These are phyloP conservation scores for Syngnathus rostellatus DNA, from an alignment of 2,797 vertebrate species.

Conservation along the genomic window DNA sequence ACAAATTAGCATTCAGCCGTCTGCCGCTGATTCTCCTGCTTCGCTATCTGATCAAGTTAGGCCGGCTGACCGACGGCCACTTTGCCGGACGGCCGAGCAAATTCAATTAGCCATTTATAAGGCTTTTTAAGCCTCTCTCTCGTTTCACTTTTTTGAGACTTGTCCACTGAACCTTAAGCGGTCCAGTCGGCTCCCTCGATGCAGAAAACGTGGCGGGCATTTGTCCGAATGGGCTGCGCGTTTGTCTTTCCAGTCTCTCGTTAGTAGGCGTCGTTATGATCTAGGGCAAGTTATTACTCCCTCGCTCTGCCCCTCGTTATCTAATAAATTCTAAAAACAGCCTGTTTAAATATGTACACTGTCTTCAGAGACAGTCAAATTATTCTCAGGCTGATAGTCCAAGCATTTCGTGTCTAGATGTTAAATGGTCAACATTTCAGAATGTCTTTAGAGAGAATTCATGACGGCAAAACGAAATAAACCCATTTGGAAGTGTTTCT, in stretches of 20 bases:
- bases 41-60: constrained; percentile 51
- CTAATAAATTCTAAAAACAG: constrained; percentile 8
- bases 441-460: no score
- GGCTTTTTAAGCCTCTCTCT: constrained; percentile 29
- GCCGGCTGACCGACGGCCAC: constrained; percentile 57
- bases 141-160: constrained; percentile 22
- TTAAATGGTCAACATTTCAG: neutral
- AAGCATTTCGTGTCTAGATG: neutral
- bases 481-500: neutral
- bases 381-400: neutral
- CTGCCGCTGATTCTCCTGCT: constrained; percentile 49
- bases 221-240: constrained; percentile 26
- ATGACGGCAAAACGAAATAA: no score
- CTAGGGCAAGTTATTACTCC: constrained; percentile 23
- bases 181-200: constrained; percentile 36
- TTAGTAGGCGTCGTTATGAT: constrained; percentile 22
- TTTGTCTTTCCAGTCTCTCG: constrained; percentile 21
- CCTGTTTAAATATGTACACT: constrained; percentile 7
- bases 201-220: constrained; percentile 32
- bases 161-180: constrained; percentile 33
- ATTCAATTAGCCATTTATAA: constrained; percentile 55
- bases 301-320: constrained; percentile 10
- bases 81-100: constrained; percentile 50
- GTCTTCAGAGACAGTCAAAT: constrained; percentile 12
- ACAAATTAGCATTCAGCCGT: constrained; percentile 55